Evolutionary conservation across 2,888 invertebrate genomes (phyloP).

Genomic region (Callyntrura guangdongensis): DNA sequence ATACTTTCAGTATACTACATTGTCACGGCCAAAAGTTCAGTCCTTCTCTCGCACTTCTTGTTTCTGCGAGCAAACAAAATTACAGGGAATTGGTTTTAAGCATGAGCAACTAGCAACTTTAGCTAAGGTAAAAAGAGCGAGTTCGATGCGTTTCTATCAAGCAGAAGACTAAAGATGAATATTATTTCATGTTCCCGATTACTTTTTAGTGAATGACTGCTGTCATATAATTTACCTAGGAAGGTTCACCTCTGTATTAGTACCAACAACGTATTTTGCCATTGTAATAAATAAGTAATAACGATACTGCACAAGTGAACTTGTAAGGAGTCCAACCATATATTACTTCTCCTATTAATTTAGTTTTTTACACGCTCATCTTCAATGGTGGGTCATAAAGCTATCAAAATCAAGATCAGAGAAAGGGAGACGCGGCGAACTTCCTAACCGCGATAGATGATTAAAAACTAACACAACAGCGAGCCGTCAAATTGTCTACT

Average conservation of each 20-base stretch:
- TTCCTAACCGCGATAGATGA: neutral
- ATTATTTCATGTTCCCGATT: slow-evolving; percentile 27
- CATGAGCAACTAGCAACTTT: neutral
- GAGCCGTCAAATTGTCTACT: neutral
- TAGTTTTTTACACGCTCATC: slow-evolving; percentile 25
- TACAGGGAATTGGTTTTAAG: neutral
- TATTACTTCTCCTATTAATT: slow-evolving; percentile 36
- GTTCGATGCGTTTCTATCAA: neutral
- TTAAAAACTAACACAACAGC: neutral
- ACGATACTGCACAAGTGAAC: neutral
- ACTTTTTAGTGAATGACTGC: slow-evolving; percentile 42
- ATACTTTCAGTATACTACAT: neutral
- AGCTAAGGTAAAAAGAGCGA: neutral
- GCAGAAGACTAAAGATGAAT: neutral
- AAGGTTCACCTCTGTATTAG: slow-evolving; percentile 25
- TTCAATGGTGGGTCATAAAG: slow-evolving; percentile 58
- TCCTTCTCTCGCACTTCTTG: neutral
- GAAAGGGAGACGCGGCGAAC: neutral
- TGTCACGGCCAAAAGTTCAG: neutral
- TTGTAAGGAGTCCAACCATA: neutral
- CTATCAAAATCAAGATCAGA: slow-evolving; percentile 50
- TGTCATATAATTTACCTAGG: slow-evolving; percentile 57
- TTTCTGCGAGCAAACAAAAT: slow-evolving; percentile 1
- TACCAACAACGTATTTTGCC: neutral
- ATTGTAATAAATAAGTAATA: neutral